Conservation (phyloP, 2,888 invertebrate species). For the Archips crataeganus region DNA sequence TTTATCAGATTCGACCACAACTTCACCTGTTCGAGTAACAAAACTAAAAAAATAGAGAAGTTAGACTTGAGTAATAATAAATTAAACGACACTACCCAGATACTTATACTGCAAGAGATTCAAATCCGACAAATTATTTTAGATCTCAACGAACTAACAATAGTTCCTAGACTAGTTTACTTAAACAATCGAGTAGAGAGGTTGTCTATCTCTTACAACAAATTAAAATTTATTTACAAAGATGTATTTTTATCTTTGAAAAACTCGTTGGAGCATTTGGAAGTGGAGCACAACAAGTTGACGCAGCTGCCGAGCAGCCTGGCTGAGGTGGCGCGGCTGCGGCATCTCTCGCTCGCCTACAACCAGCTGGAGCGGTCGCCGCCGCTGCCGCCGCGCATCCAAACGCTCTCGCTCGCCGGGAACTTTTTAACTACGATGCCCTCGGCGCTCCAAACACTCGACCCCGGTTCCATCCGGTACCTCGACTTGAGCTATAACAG, state of each 20-base stretch:
- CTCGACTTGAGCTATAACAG: slow-evolving; percentile 95
- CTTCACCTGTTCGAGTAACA: slow-evolving; percentile 75
- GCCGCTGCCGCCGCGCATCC: slow-evolving; percentile 89
- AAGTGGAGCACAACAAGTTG: slow-evolving; percentile 93
- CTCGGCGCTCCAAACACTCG: slow-evolving; percentile 89
- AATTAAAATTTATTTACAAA: slow-evolving; percentile 88
- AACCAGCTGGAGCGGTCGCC: slow-evolving; percentile 88
- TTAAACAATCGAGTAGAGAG: slow-evolving; percentile 90
- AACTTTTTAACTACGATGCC: slow-evolving; percentile 92
- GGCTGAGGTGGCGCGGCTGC: slow-evolving; percentile 88
- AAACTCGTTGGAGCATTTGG: slow-evolving; percentile 91
- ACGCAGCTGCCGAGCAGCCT: slow-evolving; percentile 90
- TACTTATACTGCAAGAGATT: slow-evolving; percentile 89
- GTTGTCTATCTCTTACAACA: slow-evolving; percentile 92
- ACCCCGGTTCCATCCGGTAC: slow-evolving; percentile 90
- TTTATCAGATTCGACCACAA: slow-evolving; percentile 71
- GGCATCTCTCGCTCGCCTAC: slow-evolving; percentile 93
- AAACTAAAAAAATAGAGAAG: slow-evolving; percentile 90
- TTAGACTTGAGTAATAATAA: slow-evolving; percentile 94
- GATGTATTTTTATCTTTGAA: slow-evolving; percentile 91
- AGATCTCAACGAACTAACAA: slow-evolving; percentile 91
- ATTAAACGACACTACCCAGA: slow-evolving; percentile 88
- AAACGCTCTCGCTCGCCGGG: slow-evolving; percentile 92
- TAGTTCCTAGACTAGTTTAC: slow-evolving; percentile 89
- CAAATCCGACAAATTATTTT: slow-evolving; percentile 93